These are phyloP conservation scores for Python bivittatus DNA, from an alignment of 2,113 vertebrate species.

Conservation along the genomic window DNA sequence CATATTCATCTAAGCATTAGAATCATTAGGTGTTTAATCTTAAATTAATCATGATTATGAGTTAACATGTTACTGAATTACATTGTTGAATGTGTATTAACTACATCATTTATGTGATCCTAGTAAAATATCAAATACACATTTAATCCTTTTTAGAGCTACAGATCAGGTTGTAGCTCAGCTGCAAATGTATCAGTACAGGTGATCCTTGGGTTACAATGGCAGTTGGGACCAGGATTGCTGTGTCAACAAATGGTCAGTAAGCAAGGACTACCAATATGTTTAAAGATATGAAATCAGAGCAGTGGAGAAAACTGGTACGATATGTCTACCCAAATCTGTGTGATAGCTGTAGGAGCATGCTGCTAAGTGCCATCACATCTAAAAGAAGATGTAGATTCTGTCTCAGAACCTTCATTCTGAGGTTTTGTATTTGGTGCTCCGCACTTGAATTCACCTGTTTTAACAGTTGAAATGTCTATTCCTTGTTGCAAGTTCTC, in stretches of 20 bases:
- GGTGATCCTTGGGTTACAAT: no score
- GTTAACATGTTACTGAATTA: not conserved
- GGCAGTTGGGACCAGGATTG: no score
- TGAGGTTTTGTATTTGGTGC: not conserved
- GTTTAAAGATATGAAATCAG: not conserved
- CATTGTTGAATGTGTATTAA: not conserved
- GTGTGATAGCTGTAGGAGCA: not conserved
- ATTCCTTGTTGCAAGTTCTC: not conserved
- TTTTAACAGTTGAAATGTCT: not conserved
- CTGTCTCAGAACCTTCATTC: not conserved
- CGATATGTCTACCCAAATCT: not conserved
- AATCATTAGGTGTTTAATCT: not conserved
- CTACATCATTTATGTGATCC: not conserved
- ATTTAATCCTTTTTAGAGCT: not conserved
- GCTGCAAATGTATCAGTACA: not conserved
- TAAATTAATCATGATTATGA: not conserved
- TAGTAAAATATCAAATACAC: not conserved
- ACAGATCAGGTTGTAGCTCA: no score
- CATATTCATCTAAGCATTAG: not conserved
- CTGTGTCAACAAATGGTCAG: no score
- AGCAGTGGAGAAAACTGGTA: not conserved
- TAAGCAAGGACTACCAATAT: not conserved
- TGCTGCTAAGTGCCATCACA: not conserved
- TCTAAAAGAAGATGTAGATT: not conserved
- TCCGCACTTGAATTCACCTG: not conserved